Percentiles rank a stretch among this genome's conserved stretches.
Conservation (phyloP, 92 coral and sea anemone species). For the Bergia puertoricense region DNA sequence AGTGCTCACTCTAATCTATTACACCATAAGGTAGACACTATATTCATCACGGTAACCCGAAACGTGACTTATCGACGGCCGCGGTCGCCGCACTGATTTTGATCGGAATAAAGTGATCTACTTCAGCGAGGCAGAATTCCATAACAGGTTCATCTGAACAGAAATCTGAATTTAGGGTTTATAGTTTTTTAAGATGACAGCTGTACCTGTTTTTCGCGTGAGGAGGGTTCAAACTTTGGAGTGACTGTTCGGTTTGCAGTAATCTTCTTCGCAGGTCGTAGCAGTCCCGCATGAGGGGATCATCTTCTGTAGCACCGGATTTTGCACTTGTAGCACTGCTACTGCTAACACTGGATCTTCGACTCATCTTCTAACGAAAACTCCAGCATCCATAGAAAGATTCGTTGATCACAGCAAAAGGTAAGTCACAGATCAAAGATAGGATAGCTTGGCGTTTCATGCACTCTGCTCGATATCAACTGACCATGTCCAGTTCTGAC, state of each 20-base stretch:
- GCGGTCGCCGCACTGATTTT: not conserved
- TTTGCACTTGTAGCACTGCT: conserved; percentile 85
- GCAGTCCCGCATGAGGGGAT: conserved; percentile 96
- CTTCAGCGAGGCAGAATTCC: not conserved
- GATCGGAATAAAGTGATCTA: not conserved
- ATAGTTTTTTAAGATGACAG: not conserved
- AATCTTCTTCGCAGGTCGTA: conserved; percentile 91
- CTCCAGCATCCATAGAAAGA: conserved; percentile 17
- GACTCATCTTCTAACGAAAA: conserved; percentile 74
- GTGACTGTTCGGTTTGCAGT: conserved; percentile 96
- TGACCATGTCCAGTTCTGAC: conserved; percentile 3
- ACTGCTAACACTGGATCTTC: conserved; percentile 91
- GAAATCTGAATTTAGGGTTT: not conserved
- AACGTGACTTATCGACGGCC: not conserved
- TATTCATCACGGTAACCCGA: too few species aligned
- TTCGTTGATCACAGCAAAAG: conserved; percentile 4
- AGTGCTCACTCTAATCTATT: not conserved
- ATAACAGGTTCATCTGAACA: not conserved
- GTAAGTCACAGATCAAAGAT: conserved; percentile 16
- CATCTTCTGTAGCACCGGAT: conserved; percentile 87
- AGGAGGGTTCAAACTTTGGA: conserved; percentile 94
- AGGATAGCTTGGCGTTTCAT: not conserved
- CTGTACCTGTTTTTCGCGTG: conserved; percentile 68
- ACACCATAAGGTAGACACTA: not conserved
- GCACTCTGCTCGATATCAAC: not conserved